phyloP scores from a whole-genome alignment of 1,140 invertebrate species.

The Sminthurides bifidus region DNA sequence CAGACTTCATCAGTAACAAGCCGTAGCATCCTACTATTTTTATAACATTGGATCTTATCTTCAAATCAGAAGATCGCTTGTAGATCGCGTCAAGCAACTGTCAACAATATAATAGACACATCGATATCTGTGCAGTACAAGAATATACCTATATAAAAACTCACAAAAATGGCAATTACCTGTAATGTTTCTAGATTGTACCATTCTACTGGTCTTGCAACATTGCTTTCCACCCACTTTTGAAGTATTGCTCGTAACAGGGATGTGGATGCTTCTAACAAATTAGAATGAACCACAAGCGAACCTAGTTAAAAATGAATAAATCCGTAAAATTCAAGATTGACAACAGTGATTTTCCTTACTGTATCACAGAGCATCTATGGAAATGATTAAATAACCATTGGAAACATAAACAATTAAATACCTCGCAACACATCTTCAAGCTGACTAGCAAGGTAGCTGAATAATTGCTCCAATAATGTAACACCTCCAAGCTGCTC shows the following conservation, averaged over 20 bases:
- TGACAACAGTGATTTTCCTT: too few species aligned
- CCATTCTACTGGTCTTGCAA: conserved; percentile 15
- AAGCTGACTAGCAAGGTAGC: too few species aligned
- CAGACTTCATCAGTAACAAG: conserved; percentile 35
- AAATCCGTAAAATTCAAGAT: too few species aligned
- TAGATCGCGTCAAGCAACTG: conserved; percentile 49
- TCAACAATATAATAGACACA: conserved; percentile 24
- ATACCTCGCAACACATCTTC: too few species aligned
- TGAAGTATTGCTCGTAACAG: conserved; percentile 51
- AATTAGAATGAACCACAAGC: too few species aligned
- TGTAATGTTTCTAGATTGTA: not conserved
- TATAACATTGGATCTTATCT: conserved; percentile 54
- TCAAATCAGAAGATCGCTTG: conserved; percentile 42
- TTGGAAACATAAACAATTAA: too few species aligned
- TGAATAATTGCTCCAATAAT: too few species aligned
- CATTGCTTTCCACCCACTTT: conserved; percentile 35
- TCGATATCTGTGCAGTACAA: too few species aligned
- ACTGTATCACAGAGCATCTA: too few species aligned
- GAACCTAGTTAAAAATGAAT: too few species aligned
- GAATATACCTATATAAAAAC: too few species aligned
- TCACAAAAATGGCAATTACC: not conserved
- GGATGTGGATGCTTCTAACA: conserved; percentile 52
- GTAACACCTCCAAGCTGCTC: conserved; percentile 48
- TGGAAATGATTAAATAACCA: too few species aligned
- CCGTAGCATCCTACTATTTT: conserved; percentile 52